Evolutionary conservation across 92 coral and sea anemone genomes (phyloP).

Genomic region (Parazoanthus swiftii): DNA sequence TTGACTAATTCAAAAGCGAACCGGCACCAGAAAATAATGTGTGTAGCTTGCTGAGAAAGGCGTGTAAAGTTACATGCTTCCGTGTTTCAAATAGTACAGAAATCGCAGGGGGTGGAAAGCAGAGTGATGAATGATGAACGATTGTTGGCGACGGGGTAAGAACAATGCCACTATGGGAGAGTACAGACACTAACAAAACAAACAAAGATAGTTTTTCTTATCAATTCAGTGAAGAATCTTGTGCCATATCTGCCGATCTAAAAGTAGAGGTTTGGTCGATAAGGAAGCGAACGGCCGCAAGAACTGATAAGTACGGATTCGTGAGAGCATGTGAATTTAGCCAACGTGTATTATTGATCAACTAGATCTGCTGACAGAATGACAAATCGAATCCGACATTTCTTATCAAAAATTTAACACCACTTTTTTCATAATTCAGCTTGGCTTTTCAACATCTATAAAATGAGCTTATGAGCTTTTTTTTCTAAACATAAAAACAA

Average conservation of each 20-base stretch:
- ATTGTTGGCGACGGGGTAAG: background rate
- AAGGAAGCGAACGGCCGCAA: conserved; percentile 1
- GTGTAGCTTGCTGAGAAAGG: background rate
- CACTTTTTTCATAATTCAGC: too few species aligned
- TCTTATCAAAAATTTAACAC: background rate
- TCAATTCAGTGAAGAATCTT: background rate
- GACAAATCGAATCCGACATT: background rate
- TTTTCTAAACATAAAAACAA: too few species aligned
- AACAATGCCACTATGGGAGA: background rate
- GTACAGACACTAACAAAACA: background rate
- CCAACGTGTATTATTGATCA: background rate
- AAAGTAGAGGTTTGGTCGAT: conserved; percentile 15
- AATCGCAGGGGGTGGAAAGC: background rate
- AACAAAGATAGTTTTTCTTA: conserved; percentile 1
- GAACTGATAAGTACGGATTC: conserved; percentile 10
- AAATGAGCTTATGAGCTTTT: too few species aligned
- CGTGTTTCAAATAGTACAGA: conserved; percentile 7
- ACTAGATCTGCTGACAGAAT: background rate
- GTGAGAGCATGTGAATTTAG: background rate
- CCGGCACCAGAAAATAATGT: background rate
- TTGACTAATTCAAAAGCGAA: conserved; percentile 10
- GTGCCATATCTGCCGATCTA: conserved; percentile 1
- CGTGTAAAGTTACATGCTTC: conserved; percentile 11
- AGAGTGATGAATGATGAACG: background rate
- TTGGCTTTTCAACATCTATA: too few species aligned